A percentile compares a stretch with the other conserved stretches of the same genome.
Evolutionary conservation across 2,113 vertebrate species (phyloP).

Genomic region (Myocastor coypus): DNA sequence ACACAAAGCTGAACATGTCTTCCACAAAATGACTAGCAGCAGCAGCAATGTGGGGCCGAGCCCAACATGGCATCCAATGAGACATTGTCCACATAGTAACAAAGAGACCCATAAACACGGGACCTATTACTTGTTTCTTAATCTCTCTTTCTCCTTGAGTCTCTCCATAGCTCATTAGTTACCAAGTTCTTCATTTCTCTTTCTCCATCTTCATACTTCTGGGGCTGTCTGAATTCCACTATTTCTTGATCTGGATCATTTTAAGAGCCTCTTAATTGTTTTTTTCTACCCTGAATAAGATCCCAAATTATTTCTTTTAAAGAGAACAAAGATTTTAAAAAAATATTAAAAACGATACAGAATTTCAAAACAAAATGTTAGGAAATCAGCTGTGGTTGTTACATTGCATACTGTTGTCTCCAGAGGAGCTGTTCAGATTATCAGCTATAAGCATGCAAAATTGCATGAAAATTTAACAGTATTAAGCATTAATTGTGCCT

Average conservation of each 20-base stretch:
- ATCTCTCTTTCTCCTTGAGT: neutral
- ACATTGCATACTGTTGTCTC: no score
- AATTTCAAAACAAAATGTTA: no score
- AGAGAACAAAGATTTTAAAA: no score
- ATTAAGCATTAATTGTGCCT: no score
- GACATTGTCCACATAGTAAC: neutral
- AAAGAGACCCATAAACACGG: neutral
- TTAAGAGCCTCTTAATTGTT: neutral
- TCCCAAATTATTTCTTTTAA: neutral
- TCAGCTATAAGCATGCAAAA: no score
- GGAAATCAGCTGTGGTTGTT: no score
- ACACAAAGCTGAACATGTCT: neutral
- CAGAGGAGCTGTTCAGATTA: no score
- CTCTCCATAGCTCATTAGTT: neutral
- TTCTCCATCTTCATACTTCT: neutral
- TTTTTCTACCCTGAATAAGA: neutral
- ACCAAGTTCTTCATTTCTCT: neutral
- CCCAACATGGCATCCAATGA: neutral
- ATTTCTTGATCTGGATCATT: neutral
- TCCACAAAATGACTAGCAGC: neutral
- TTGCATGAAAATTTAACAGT: no score
- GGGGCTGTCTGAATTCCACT: neutral
- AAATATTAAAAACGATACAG: no score
- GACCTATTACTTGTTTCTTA: neutral
- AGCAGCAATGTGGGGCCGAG: neutral